Percentiles rank a stretch among this genome's conserved stretches.
phyloP scores from a whole-genome alignment of 2,113 vertebrate species.

The Ceuthmochares aereus region DNA sequence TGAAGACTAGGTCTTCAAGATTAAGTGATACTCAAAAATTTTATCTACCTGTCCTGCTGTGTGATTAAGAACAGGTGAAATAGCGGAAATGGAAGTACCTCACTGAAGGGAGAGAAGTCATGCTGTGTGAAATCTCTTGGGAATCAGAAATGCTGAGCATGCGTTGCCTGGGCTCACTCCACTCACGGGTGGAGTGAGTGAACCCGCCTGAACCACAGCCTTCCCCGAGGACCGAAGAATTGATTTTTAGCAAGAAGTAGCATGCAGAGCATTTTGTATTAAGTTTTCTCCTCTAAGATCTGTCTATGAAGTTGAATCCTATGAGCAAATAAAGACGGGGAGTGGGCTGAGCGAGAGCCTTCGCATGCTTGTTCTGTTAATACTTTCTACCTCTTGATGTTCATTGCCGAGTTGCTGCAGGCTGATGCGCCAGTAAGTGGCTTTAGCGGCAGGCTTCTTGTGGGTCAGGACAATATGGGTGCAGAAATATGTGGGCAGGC shows the following conservation, averaged over 20 bases:
- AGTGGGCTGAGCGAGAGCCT: background rate
- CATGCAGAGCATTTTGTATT: background rate
- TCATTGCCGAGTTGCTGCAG: fast-evolving
- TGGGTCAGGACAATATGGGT: fast-evolving
- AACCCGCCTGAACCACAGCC: fast-evolving
- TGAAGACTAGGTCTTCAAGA: background rate
- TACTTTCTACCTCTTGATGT: conserved; percentile 24
- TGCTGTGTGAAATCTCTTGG: background rate
- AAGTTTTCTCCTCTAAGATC: background rate
- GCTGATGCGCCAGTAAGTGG: fast-evolving
- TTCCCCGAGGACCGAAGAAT: background rate
- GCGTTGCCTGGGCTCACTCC: background rate
- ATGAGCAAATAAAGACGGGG: background rate
- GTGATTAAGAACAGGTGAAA: background rate
- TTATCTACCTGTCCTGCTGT: background rate
- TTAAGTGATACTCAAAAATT: background rate
- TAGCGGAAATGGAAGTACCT: background rate
- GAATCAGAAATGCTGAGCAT: background rate
- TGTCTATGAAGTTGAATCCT: background rate
- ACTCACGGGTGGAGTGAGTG: fast-evolving
- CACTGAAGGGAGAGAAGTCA: background rate
- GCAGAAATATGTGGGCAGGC: background rate
- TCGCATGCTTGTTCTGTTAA: background rate
- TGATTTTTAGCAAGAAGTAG: background rate
- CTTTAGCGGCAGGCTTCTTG: fast-evolving